Percentiles rank a stretch among this genome's conserved stretches.
Conservation (phyloP, 2,113 vertebrate species). For the Mugil cephalus region DNA sequence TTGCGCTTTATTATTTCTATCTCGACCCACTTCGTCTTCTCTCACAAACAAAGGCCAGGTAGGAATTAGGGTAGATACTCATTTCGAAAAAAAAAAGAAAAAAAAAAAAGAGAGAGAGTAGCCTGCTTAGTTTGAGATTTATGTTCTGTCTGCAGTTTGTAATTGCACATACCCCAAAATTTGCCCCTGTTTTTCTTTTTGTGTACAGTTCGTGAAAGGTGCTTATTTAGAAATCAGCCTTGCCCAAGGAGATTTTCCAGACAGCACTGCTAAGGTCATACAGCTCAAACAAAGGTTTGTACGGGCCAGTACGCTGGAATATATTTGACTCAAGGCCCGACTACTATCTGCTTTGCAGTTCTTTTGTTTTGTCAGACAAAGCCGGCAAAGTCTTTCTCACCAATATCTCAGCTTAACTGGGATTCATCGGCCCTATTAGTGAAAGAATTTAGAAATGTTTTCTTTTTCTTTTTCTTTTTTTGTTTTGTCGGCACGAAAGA, state of each 20-base stretch:
- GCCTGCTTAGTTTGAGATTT: slow-evolving; percentile 46
- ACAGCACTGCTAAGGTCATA: slow-evolving; percentile 53
- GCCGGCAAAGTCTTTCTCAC: slow-evolving; percentile 35
- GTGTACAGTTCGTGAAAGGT: slow-evolving; percentile 65
- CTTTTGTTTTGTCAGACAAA: slow-evolving; percentile 75
- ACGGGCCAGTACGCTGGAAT: slow-evolving; percentile 46
- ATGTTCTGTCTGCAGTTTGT: slow-evolving; percentile 55
- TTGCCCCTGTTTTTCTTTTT: slow-evolving; percentile 54
- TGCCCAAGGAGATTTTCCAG: slow-evolving; percentile 66
- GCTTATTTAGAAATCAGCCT: slow-evolving; percentile 71
- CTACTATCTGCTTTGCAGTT: slow-evolving; percentile 51
- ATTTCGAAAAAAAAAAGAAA: slow-evolving; percentile 14
- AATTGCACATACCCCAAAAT: slow-evolving; percentile 66
- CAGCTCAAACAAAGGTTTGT: slow-evolving; percentile 69
- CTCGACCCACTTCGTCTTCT: slow-evolving; percentile 44
- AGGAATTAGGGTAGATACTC: slow-evolving; percentile 54
- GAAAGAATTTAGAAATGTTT: slow-evolving; percentile 45
- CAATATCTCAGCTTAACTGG: slow-evolving; percentile 32
- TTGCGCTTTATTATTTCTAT: slow-evolving; percentile 71
- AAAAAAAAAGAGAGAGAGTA: slow-evolving; percentile 31
- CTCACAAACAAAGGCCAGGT: slow-evolving; percentile 67
- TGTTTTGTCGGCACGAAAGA: slow-evolving; percentile 17
- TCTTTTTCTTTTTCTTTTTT: slow-evolving; percentile 29
- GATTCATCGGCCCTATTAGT: slow-evolving; percentile 57
- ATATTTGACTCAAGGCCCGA: slow-evolving; percentile 72